Evolutionary conservation across 2,888 invertebrate genomes (phyloP), one percentile per base, ranked within the genome.

Genomic region (Campoplex nolae): DNA sequence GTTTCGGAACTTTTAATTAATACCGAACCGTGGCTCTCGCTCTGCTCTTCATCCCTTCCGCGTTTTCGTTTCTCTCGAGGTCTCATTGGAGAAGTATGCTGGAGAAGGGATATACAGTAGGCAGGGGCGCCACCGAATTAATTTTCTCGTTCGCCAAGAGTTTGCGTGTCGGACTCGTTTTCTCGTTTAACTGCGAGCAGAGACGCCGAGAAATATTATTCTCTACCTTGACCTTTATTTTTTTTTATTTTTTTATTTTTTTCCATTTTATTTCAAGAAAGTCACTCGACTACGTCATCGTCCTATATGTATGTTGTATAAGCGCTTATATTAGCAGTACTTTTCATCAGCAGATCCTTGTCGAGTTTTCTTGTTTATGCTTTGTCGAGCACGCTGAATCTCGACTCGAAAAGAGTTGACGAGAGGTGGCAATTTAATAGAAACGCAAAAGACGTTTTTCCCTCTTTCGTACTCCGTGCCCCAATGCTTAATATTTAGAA

Each of bases 1-100:
- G 73, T 90, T 90, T 86, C 86, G 82, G 62, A 91, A 91, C 89
- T 91, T 91, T 91, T 91, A 90, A 91, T 91, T 91, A 91, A 91
- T 90, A 90, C 89, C 88, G 86, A 88, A 88, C 85, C 68, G 65
- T 56, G 56, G 11, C 70, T 23, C 84, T 70, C 71, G 11, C 45
- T 54, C 58, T 74, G 23, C 38, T 3, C 75, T 71, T 67, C 62
- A 70, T 38, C 28, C 65, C 68, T 56, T 68, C 75, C 73, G 32
- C 38, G 45, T 73, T 81, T 71, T 67, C 65, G 76, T 76, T 58
- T 16, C 76, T 58, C 76, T 81, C 68, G 73, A 68, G 65, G 70
- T 83, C 45, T 74, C 76, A 77, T 35, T 68, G 76, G 45, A 54
- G 75, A 51, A n/a, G 62, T 35, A 65, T 32, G 2, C 42, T 6